Percentiles rank a stretch among this genome's conserved stretches.
These are phyloP conservation scores for Danio jaintianensis DNA, from an alignment of 2,797 vertebrate genomes.

Conservation along the genomic window DNA sequence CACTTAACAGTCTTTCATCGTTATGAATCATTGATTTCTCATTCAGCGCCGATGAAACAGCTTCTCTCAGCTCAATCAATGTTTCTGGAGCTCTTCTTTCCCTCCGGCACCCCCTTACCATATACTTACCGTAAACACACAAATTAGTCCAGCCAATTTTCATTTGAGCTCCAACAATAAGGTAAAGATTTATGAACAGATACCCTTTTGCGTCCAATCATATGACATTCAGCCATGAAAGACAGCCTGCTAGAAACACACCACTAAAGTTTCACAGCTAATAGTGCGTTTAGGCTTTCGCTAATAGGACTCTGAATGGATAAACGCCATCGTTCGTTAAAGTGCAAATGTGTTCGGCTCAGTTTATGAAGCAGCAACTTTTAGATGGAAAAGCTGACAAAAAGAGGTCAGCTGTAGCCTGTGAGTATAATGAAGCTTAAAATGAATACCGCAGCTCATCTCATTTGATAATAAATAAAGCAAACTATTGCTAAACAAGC, in stretches of 20 bases:
- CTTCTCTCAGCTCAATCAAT: slow-evolving; percentile 18
- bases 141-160: slow-evolving; percentile 25
- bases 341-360: background rate
- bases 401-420: slow-evolving; percentile 27
- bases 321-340: background rate
- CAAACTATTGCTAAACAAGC: background rate
- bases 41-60: slow-evolving; percentile 4
- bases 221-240: slow-evolving; percentile 15
- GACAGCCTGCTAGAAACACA: slow-evolving; percentile 12
- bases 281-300: slow-evolving; percentile 9
- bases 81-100: slow-evolving; percentile 23
- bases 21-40: slow-evolving; percentile 35
- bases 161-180: slow-evolving; percentile 27
- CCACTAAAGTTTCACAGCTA: background rate
- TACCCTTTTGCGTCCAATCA: slow-evolving; percentile 17
- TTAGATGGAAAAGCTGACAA: slow-evolving; percentile 1
- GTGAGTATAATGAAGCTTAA: slow-evolving; percentile 20
- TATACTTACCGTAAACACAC: slow-evolving; percentile 17
- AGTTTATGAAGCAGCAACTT: background rate
- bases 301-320: background rate
- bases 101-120: background rate
- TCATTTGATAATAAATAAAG: slow-evolving; percentile 7
- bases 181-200: slow-evolving; percentile 7
- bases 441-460: slow-evolving; percentile 5
- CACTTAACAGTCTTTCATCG: background rate